A percentile compares a stretch with the other conserved stretches of the same genome.
Conservation (phyloP, 1,140 invertebrate species). For the Diploscapter pachys region DNA sequence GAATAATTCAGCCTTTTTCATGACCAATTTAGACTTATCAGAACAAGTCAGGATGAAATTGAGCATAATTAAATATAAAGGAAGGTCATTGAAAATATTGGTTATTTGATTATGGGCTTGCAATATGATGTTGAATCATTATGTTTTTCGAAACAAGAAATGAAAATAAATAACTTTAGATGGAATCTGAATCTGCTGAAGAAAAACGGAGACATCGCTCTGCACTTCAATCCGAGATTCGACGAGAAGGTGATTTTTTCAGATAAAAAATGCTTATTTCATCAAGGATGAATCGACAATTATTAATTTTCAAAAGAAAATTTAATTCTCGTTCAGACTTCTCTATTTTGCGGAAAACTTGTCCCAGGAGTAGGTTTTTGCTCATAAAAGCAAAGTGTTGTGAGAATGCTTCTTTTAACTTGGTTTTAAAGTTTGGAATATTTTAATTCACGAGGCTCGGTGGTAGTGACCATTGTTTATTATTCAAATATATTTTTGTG, state of each 20-base stretch:
- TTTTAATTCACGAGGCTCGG: no score
- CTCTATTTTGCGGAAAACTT: constrained; percentile 26
- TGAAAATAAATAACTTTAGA: constrained; percentile 5
- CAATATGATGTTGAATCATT: no score
- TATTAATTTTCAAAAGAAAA: background rate
- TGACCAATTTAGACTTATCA: no score
- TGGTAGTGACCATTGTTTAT: no score
- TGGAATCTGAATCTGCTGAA: constrained; percentile 41
- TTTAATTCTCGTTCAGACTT: constrained; percentile 9
- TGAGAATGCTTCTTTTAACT: no score
- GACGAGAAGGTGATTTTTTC: constrained; percentile 37
- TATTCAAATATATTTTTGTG: no score
- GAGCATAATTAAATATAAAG: background rate
- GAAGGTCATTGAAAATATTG: background rate
- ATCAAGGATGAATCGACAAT: background rate
- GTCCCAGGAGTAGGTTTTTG: constrained; percentile 23
- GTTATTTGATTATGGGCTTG: background rate
- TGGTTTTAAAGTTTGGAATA: no score
- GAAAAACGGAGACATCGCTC: constrained; percentile 38
- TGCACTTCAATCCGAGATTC: constrained; percentile 46
- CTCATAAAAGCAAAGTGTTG: no score
- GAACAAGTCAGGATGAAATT: background rate
- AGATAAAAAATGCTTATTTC: background rate
- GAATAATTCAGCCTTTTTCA: no score
- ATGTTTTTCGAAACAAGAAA: no score